Percentiles rank a stretch among this genome's conserved stretches.
phyloP scores from a whole-genome alignment of 92 coral and sea anemone species.

The Micromussa lordhowensis region DNA sequence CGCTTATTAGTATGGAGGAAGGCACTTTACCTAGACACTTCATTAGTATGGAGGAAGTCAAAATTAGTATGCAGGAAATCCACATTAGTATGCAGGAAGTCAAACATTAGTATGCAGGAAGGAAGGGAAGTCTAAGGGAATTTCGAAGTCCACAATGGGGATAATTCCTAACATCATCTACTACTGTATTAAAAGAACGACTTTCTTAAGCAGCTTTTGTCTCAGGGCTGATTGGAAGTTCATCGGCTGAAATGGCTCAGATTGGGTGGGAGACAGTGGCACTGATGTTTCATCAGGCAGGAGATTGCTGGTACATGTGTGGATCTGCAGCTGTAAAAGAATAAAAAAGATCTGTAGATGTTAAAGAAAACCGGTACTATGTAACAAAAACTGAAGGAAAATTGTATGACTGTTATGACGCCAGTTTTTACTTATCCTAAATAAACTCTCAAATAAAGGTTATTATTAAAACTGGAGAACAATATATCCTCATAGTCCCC shows the following conservation, averaged over 20 bases:
- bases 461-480: constrained; percentile 23
- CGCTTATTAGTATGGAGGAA: no score
- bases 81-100: no score
- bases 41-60: no score
- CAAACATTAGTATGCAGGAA: no score
- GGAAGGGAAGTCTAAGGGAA: no score
- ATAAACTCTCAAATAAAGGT: constrained; percentile 27
- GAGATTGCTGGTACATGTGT: constrained; percentile 32
- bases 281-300: constrained; percentile 33
- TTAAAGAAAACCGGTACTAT: no score
- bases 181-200: constrained; percentile 77
- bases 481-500: constrained; percentile 16
- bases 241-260: constrained; percentile 65
- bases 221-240: constrained; percentile 70
- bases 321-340: constrained; percentile 38
- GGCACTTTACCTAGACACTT: no score
- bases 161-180: constrained; percentile 69
- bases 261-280: constrained; percentile 24
- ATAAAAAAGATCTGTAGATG: constrained; percentile 36
- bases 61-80: no score
- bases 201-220: constrained; percentile 58
- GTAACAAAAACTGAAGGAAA: constrained; percentile 42
- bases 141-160: no score
- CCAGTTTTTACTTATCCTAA: constrained; percentile 43
- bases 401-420: constrained; percentile 43